Evolutionary conservation across 2,797 vertebrate genomes (phyloP).

Genomic region (Tokudaia muenninki): DNA sequence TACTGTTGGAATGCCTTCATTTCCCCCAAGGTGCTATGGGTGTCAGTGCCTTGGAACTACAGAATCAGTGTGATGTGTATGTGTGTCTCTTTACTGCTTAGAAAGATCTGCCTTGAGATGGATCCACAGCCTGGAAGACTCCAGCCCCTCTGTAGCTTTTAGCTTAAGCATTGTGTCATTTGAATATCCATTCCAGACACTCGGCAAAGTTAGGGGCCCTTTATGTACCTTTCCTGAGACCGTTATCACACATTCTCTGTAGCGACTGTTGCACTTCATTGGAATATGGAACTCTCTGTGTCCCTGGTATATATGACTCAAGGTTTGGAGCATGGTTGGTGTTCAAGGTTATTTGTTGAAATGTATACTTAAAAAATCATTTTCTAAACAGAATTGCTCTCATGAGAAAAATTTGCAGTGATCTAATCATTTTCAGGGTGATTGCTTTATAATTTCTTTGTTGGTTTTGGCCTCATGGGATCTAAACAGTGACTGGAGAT

Average conservation of each 20-base stretch:
- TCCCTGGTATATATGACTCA: not conserved
- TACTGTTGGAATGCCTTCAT: slow-evolving; percentile 19
- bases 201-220: not conserved
- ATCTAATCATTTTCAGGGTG: slow-evolving; percentile 13
- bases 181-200: not conserved
- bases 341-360: slow-evolving; percentile 7
- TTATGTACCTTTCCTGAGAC: not conserved
- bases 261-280: not conserved
- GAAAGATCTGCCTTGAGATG: not conserved
- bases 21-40: not conserved
- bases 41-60: not conserved
- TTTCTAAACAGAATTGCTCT: slow-evolving; percentile 1
- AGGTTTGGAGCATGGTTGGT: not conserved
- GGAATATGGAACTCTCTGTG: not conserved
- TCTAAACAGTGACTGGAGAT: slow-evolving; percentile 55
- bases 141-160: not conserved
- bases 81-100: not conserved
- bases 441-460: slow-evolving; percentile 44
- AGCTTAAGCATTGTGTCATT: not conserved
- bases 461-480: slow-evolving; percentile 2
- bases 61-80: not conserved
- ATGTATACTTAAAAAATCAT: not conserved
- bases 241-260: not conserved
- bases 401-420: slow-evolving; percentile 19
- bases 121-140: not conserved